Conservation (phyloP, 1,140 invertebrate species). For the Penaeus chinensis region DNA sequence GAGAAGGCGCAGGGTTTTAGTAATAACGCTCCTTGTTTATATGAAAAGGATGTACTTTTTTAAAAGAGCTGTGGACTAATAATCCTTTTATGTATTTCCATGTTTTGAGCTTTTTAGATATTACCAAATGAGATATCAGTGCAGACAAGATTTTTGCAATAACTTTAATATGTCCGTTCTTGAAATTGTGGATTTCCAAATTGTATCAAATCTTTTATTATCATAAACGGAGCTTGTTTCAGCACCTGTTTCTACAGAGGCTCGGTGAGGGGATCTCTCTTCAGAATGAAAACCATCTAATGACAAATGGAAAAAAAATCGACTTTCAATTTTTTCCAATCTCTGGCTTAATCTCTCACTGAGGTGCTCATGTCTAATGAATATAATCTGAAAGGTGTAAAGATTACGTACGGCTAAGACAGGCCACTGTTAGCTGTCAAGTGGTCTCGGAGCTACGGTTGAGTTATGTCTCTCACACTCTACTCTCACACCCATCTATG, state of each 20-base stretch:
- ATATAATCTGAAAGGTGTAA: constrained; percentile 33
- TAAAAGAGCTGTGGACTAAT: constrained; percentile 29
- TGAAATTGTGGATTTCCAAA: constrained; percentile 39
- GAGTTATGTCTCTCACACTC: constrained; percentile 40
- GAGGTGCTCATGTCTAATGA: constrained; percentile 40
- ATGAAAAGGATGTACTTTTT: constrained; percentile 34
- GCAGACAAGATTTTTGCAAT: constrained; percentile 45
- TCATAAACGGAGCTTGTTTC: constrained; percentile 31
- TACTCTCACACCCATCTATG: constrained; percentile 55
- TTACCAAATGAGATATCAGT: constrained; percentile 20
- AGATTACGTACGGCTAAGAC: constrained; percentile 27
- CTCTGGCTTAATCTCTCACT: constrained; percentile 25
- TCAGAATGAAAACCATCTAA: not conserved
- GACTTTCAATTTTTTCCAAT: not conserved
- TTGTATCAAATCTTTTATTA: constrained; percentile 32
- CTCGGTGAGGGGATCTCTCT: constrained; percentile 18
- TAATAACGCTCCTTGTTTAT: constrained; percentile 26
- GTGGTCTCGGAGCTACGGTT: constrained; percentile 35
- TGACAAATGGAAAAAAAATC: constrained; percentile 1
- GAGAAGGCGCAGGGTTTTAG: constrained; percentile 39
- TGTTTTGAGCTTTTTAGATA: constrained; percentile 46
- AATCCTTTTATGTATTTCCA: constrained; percentile 42
- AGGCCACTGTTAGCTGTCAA: constrained; percentile 26
- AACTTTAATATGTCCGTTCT: constrained; percentile 34
- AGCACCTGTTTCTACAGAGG: constrained; percentile 22